phyloP scores from a whole-genome alignment of 2,888 invertebrate genomes.

The Tillus elongatus region DNA sequence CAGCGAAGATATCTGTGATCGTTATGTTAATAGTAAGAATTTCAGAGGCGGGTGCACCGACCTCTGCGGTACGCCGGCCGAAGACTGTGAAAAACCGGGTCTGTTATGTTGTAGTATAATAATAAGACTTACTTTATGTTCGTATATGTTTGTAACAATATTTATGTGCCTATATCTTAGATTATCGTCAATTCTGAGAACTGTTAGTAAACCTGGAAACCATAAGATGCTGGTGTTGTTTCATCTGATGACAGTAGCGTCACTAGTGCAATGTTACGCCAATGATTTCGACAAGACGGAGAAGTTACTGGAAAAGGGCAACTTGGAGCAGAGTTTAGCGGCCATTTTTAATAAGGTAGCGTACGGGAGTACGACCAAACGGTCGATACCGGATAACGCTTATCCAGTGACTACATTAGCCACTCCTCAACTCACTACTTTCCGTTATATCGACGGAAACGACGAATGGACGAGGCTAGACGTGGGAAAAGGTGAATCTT shows the following conservation, averaged over 20 bases:
- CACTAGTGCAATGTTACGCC: constrained; percentile 24
- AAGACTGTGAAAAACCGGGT: neutral
- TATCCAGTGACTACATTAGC: constrained; percentile 54
- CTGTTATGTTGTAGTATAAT: constrained; percentile 12
- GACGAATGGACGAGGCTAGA: constrained; percentile 41
- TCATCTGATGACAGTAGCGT: neutral
- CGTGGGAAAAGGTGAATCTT: constrained; percentile 28
- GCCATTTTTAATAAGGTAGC: constrained; percentile 62
- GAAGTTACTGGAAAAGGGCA: constrained; percentile 49
- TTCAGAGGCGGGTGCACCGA: no score
- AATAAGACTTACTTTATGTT: constrained; percentile 29
- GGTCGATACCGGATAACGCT: constrained; percentile 56
- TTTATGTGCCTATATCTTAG: constrained; percentile 36
- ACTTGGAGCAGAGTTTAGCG: constrained; percentile 56
- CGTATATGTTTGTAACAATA: constrained; percentile 32
- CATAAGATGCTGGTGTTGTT: neutral
- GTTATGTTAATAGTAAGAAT: no score
- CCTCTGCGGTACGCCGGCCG: no score
- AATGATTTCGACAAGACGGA: constrained; percentile 39
- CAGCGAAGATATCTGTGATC: no score
- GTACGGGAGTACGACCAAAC: constrained; percentile 59
- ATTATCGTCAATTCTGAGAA: constrained; percentile 26
- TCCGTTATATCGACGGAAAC: constrained; percentile 41
- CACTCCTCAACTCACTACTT: constrained; percentile 53
- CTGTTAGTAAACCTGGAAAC: constrained; percentile 8